Percentiles rank a stretch among this genome's conserved stretches.
These are phyloP conservation scores for Drosophila takahashii DNA, from an alignment of 1,140 invertebrate genomes.

Conservation along the genomic window DNA sequence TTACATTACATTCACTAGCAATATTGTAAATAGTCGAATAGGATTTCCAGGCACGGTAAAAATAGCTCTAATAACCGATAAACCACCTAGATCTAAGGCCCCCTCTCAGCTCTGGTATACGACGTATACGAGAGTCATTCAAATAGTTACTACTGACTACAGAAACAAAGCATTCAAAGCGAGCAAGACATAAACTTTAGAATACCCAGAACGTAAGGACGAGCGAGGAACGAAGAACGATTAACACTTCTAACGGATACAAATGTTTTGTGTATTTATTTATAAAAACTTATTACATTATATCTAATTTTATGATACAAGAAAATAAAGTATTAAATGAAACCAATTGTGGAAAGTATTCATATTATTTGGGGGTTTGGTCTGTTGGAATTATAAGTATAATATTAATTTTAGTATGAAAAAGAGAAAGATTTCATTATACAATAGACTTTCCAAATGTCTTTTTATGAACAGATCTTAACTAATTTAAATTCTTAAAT, in stretches of 20 bases:
- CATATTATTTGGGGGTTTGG: background rate
- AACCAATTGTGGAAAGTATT: conserved; percentile 43
- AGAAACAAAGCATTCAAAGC: conserved; percentile 41
- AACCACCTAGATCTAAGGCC: conserved; percentile 54
- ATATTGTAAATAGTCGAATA: conserved; percentile 61
- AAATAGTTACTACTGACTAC: conserved; percentile 70
- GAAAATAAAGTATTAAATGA: conserved; percentile 79
- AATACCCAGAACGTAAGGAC: conserved; percentile 10
- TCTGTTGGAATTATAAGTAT: background rate
- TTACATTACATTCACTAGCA: conserved; percentile 57
- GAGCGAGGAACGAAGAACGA: conserved; percentile 8
- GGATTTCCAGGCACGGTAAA: conserved; percentile 66
- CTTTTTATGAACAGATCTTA: too few species aligned
- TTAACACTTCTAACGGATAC: conserved; percentile 40
- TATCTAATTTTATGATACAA: conserved; percentile 69
- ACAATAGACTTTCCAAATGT: too few species aligned
- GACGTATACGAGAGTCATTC: conserved; percentile 40
- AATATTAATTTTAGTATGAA: too few species aligned
- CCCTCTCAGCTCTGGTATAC: conserved; percentile 44
- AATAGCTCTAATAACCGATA: conserved; percentile 64
- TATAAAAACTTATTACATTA: conserved; percentile 56
- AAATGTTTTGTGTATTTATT: conserved; percentile 69
- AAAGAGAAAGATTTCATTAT: too few species aligned
- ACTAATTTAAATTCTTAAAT: too few species aligned
- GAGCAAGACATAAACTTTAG: conserved; percentile 38